A percentile compares a stretch with the other conserved stretches of the same genome.
Evolutionary conservation across 1,140 invertebrate genomes (phyloP).

Genomic region (Mesaphorura yosii): DNA sequence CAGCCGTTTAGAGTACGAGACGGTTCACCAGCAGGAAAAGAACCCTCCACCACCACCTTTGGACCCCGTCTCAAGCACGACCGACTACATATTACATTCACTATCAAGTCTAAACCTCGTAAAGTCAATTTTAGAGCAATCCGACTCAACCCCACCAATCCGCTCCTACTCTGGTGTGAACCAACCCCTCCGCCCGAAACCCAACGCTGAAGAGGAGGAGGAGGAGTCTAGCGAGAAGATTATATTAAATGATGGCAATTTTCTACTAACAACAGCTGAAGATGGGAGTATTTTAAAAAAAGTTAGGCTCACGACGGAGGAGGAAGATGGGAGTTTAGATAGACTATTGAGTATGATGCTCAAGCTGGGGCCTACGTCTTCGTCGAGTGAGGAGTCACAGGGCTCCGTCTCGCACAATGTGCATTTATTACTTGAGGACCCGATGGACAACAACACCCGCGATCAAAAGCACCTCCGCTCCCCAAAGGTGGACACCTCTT

Average conservation of each 20-base stretch:
- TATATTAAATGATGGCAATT: neutral
- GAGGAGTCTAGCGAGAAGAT: constrained; percentile 1
- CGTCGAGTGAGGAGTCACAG: neutral
- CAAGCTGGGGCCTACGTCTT: constrained; percentile 7
- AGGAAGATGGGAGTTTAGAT: constrained; percentile 16
- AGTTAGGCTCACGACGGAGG: constrained; percentile 5
- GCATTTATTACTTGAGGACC: constrained; percentile 4
- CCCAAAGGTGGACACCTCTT: constrained; percentile 28
- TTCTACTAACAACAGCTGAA: neutral
- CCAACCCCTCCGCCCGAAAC: constrained; percentile 28
- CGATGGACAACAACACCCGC: neutral
- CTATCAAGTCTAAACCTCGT: constrained; percentile 26
- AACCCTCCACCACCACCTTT: neutral
- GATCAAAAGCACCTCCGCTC: constrained; percentile 27
- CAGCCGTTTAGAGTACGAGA: neutral
- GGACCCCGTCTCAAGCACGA: constrained; percentile 8
- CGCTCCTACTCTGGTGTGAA: constrained; percentile 28
- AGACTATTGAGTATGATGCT: constrained; percentile 31
- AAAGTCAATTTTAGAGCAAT: constrained; percentile 10
- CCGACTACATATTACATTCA: constrained; percentile 25
- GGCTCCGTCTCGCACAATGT: constrained; percentile 21
- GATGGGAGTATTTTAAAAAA: neutral
- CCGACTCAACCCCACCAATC: constrained; percentile 27
- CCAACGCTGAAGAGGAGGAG: neutral
- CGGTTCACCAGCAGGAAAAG: neutral